phyloP scores from a whole-genome alignment of 2,888 invertebrate genomes.

The Theretra japonica region DNA sequence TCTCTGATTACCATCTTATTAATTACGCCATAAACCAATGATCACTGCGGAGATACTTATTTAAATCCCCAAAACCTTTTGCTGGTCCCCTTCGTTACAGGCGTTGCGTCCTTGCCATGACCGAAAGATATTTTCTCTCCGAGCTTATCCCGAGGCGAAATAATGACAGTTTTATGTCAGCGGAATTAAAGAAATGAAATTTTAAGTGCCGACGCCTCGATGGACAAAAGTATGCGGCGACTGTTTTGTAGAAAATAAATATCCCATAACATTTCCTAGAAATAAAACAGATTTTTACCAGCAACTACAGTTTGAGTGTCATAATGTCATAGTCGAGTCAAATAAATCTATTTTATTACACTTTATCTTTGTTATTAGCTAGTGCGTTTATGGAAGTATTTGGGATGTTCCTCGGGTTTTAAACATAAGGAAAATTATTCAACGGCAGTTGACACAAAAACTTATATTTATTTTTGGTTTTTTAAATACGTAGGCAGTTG shows the following conservation, averaged over 20 bases:
- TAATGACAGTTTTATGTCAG: slow-evolving; percentile 51
- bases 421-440: too few relatives aligned
- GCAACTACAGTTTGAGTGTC: neutral
- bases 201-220: slow-evolving; percentile 43
- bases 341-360: neutral
- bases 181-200: slow-evolving; percentile 51
- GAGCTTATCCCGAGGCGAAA: slow-evolving; percentile 44
- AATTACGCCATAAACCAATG: neutral
- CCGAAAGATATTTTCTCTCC: slow-evolving; percentile 5
- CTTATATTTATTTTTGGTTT: too few relatives aligned
- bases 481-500: too few relatives aligned
- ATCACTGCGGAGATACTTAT: neutral
- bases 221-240: slow-evolving; percentile 40
- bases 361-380: neutral
- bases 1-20: neutral
- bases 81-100: neutral
- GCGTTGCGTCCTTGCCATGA: neutral
- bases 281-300: slow-evolving; percentile 1
- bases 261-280: neutral
- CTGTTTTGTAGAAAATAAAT: slow-evolving; percentile 15
- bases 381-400: too few relatives aligned
- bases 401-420: too few relatives aligned
- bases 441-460: too few relatives aligned
- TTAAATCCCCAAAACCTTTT: neutral
- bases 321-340: neutral